Evolutionary conservation across 2,888 invertebrate genomes (phyloP).

Genomic region (Stenodema calcarata): DNA sequence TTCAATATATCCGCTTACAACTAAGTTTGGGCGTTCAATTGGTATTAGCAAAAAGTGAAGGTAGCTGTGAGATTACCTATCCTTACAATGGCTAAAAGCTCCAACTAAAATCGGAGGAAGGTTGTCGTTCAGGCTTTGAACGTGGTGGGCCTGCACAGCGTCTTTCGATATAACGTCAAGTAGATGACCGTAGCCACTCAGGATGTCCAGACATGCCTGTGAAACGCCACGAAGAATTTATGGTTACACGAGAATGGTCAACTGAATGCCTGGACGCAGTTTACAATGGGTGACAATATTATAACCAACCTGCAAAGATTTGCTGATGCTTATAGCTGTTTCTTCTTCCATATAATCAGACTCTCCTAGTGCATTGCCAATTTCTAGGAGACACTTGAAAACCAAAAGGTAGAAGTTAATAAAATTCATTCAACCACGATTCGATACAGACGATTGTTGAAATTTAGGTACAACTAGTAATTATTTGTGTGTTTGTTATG

Average conservation of each 20-base stretch:
- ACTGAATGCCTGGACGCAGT: too few species aligned
- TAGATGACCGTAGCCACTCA: constrained; percentile 37
- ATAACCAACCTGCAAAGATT: constrained; percentile 16
- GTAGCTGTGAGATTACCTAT: not conserved
- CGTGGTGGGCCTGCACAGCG: not conserved
- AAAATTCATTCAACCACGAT: too few species aligned
- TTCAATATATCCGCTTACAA: too few species aligned
- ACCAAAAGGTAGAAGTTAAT: too few species aligned
- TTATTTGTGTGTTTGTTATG: too few species aligned
- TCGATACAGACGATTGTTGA: too few species aligned
- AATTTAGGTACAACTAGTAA: too few species aligned
- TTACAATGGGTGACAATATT: too few species aligned
- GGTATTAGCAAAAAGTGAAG: too few species aligned
- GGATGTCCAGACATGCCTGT: constrained; percentile 40
- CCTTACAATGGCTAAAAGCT: constrained; percentile 38
- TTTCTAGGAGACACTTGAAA: constrained; percentile 18
- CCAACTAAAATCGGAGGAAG: constrained; percentile 12
- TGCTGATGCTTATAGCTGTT: constrained; percentile 25
- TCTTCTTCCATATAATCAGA: constrained; percentile 36
- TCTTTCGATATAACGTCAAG: constrained; percentile 23
- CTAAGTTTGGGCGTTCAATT: too few species aligned
- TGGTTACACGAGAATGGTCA: not conserved
- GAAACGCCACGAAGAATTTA: not conserved
- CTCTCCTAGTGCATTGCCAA: not conserved
- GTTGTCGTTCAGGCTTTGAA: constrained; percentile 20